Evolutionary conservation across 2,797 vertebrate species (phyloP).

Genomic region (Podarcis lilfordi): DNA sequence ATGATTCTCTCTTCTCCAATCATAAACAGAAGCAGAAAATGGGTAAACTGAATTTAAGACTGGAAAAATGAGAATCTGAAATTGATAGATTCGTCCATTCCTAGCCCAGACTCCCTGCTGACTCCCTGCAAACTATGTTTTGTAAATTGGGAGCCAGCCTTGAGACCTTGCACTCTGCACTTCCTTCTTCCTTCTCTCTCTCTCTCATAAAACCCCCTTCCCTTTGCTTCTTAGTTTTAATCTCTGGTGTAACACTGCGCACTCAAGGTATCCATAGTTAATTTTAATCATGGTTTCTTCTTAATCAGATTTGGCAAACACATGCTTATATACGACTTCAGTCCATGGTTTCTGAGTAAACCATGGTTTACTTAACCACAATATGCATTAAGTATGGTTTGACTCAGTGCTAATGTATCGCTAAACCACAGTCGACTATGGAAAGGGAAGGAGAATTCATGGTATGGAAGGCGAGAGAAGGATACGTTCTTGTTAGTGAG

Average conservation of each 20-base stretch:
- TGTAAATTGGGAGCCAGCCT: background rate
- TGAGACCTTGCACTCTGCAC: too few relatives aligned
- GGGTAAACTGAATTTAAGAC: too few relatives aligned
- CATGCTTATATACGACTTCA: background rate
- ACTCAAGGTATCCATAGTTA: background rate
- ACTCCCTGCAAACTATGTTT: background rate
- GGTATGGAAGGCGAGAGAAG: background rate
- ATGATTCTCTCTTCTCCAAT: too few relatives aligned
- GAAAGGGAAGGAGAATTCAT: background rate
- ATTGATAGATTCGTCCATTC: background rate
- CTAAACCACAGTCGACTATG: background rate
- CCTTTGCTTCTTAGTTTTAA: background rate
- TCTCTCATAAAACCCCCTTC: too few relatives aligned
- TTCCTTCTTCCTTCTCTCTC: too few relatives aligned
- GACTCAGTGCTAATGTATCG: background rate
- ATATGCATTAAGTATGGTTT: background rate
- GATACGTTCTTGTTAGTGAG: background rate
- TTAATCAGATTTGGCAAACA: background rate
- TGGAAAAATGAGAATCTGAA: too few relatives aligned
- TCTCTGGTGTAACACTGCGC: background rate
- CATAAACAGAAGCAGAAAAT: too few relatives aligned
- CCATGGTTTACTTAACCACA: background rate
- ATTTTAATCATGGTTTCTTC: background rate
- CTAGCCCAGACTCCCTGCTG: background rate
- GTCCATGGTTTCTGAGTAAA: too few relatives aligned